These are phyloP conservation scores for Dasysyrphus albostriatus DNA, from an alignment of 2,888 invertebrate species.

Conservation along the genomic window DNA sequence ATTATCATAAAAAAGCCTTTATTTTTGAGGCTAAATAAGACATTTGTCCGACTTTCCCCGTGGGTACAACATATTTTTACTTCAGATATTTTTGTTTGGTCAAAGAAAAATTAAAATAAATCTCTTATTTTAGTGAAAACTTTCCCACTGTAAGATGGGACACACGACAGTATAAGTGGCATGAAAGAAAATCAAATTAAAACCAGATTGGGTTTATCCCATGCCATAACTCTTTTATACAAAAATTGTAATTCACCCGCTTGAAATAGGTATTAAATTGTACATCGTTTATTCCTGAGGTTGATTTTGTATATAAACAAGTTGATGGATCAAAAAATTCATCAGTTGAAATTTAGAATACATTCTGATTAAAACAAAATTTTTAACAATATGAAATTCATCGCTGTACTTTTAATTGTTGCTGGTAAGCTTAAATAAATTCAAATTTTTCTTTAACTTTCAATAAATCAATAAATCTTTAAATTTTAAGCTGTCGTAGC, in stretches of 20 bases:
- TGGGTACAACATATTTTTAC: too few relatives aligned
- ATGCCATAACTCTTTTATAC: not conserved
- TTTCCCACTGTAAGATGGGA: not conserved
- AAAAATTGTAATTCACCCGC: not conserved
- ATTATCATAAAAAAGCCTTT: too few relatives aligned
- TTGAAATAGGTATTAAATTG: not conserved
- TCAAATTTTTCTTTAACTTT: not conserved
- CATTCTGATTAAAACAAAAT: not conserved
- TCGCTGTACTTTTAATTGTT: constrained; percentile 2
- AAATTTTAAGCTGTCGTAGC: constrained; percentile 11
- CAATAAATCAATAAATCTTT: not conserved
- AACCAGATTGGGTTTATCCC: constrained; percentile 30
- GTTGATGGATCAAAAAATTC: constrained; percentile 9
- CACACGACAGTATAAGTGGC: not conserved
- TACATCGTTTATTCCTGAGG: not conserved
- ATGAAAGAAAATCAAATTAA: not conserved
- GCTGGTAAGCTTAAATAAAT: not conserved
- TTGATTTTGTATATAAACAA: constrained; percentile 20
- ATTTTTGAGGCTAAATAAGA: too few relatives aligned
- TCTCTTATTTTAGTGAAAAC: not conserved
- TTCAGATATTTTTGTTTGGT: not conserved
- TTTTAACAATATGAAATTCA: constrained; percentile 12
- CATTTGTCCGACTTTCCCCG: too few relatives aligned
- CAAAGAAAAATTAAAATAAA: not conserved
- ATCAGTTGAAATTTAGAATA: constrained; percentile 10